These are phyloP conservation scores for Centrocercus urophasianus DNA, from an alignment of 2,113 vertebrate genomes.

Conservation along the genomic window DNA sequence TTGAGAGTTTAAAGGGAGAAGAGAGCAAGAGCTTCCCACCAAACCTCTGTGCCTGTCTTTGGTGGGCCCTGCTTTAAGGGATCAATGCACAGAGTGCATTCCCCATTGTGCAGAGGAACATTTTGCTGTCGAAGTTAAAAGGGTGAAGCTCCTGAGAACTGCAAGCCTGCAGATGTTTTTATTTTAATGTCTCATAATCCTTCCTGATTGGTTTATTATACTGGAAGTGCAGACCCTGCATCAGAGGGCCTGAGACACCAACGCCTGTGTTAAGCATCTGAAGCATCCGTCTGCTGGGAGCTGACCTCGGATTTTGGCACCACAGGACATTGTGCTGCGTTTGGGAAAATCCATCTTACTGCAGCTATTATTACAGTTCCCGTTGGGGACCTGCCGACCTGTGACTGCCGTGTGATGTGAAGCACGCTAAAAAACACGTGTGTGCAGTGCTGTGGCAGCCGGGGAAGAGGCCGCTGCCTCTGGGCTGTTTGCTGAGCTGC, in stretches of 20 bases:
- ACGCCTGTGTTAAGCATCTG: background rate
- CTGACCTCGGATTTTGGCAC: background rate
- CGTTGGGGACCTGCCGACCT: no score
- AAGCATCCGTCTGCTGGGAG: background rate
- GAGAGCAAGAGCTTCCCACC: background rate
- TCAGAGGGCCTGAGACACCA: background rate
- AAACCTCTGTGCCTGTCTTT: background rate
- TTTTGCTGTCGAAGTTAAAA: background rate
- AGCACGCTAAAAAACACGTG: no score
- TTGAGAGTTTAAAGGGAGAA: background rate
- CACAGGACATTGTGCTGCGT: background rate
- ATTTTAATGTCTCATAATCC: background rate
- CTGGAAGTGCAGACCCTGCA: background rate
- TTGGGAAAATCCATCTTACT: background rate
- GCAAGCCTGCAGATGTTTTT: background rate
- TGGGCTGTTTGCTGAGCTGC: background rate
- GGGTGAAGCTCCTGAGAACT: background rate
- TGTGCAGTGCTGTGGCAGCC: accelerated
- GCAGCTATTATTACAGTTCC: no score
- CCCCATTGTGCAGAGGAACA: background rate
- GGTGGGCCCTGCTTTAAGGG: background rate
- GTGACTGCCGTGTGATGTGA: no score
- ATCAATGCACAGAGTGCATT: background rate
- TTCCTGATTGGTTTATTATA: background rate
- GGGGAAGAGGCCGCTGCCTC: background rate